Conservation (phyloP, 2,888 invertebrate genomes). For the Maniola hyperantus region DNA sequence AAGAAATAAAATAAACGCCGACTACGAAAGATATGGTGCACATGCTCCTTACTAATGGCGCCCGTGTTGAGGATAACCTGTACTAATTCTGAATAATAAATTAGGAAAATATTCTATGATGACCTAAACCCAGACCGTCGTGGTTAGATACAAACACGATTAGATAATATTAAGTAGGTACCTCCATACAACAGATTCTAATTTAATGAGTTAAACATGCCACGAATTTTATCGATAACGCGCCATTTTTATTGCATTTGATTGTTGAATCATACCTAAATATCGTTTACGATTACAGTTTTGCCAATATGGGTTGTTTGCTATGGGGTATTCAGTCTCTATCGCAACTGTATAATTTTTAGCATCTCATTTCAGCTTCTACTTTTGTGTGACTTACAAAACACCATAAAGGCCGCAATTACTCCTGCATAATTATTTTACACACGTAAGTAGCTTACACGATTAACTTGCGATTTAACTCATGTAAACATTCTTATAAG, state of each 20-base stretch:
- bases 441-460: no score
- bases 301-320: not conserved
- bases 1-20: no score
- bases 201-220: slow-evolving; percentile 20
- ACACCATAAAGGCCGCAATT: no score
- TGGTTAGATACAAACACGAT: slow-evolving; percentile 19
- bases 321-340: not conserved
- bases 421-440: no score
- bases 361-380: not conserved
- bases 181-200: not conserved
- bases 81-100: not conserved
- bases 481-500: no score
- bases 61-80: no score
- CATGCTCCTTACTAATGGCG: no score
- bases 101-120: not conserved
- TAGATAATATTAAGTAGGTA: slow-evolving; percentile 26
- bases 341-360: not conserved
- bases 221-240: slow-evolving; percentile 24
- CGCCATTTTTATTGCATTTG: slow-evolving; percentile 21
- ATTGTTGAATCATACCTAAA: slow-evolving; percentile 19
- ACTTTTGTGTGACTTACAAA: not conserved
- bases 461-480: no score
- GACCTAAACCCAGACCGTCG: not conserved
- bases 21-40: no score
- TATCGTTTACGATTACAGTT: not conserved